Conservation (phyloP, 2,797 vertebrate genomes). For the Catostomus latipinnis region DNA sequence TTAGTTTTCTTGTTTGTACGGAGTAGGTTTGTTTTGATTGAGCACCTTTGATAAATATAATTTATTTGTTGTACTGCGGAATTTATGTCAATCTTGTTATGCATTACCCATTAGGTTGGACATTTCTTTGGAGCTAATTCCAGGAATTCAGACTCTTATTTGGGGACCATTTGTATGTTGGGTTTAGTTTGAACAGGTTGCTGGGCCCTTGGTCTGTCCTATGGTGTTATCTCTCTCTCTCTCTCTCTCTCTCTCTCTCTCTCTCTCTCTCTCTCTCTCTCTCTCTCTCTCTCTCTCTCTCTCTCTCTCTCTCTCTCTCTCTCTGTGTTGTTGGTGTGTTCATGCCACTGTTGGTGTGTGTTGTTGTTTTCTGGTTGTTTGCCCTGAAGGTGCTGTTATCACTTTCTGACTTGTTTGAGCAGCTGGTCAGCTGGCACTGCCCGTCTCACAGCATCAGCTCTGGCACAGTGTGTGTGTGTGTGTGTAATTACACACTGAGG, state of each 20-base stretch:
- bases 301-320: background rate
- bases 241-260: background rate
- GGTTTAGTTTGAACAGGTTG: no score
- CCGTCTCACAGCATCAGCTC: conserved; percentile 66
- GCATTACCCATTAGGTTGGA: no score
- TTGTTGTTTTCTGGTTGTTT: conserved; percentile 17
- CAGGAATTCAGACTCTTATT: no score
- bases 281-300: background rate
- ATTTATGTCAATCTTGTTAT: no score
- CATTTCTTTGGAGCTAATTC: no score
- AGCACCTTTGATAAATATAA: no score
- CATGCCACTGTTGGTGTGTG: background rate
- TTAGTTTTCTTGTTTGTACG: no score
- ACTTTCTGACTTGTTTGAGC: conserved; percentile 74
- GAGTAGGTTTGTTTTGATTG: no score
- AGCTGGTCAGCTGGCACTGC: conserved; percentile 71
- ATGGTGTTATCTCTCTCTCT: background rate
- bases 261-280: background rate
- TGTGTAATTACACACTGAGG: conserved; percentile 11
- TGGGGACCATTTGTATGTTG: no score
- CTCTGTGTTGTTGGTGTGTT: no score
- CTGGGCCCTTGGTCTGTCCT: no score
- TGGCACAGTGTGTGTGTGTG: background rate
- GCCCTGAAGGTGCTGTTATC: conserved; percentile 27
- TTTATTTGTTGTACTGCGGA: no score